These are phyloP conservation scores for Elanus axillaris DNA, from an alignment of 2,113 vertebrate genomes.

Conservation along the genomic window DNA sequence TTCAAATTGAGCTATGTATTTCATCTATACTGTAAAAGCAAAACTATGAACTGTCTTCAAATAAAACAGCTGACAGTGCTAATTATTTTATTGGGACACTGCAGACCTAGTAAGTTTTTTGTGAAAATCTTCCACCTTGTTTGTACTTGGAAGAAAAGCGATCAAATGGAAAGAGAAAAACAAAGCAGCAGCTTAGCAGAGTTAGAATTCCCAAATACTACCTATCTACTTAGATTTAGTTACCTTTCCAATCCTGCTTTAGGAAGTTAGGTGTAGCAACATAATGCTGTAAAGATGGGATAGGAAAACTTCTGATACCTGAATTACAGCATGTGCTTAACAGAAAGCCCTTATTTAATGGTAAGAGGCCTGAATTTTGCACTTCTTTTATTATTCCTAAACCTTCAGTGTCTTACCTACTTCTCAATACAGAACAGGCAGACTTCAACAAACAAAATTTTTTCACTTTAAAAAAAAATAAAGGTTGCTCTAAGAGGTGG, in stretches of 20 bases:
- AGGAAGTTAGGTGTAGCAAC: neutral
- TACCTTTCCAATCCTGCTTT: neutral
- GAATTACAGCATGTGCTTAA: neutral
- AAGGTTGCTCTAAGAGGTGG: neutral
- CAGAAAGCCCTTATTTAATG: neutral
- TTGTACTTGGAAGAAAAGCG: neutral
- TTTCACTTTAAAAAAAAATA: neutral
- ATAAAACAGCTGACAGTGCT: neutral
- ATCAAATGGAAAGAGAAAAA: conserved; percentile 11
- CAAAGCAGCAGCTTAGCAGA: neutral
- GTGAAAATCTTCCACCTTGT: neutral
- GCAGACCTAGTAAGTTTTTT: neutral
- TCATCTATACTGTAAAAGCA: neutral
- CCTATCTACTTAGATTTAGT: neutral
- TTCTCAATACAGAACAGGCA: neutral
- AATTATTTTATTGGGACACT: neutral
- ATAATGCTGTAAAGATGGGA: neutral
- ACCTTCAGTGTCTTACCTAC: neutral
- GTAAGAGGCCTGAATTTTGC: neutral
- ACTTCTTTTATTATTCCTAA: neutral
- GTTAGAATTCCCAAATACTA: neutral
- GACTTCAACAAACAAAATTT: neutral
- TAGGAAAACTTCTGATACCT: neutral
- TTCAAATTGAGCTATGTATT: neutral
- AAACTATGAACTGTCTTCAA: neutral